Percentiles rank a stretch among this genome's conserved stretches.
Evolutionary conservation across 2,888 invertebrate species (phyloP).

Genomic region (Caenorhabditis doughertyi): DNA sequence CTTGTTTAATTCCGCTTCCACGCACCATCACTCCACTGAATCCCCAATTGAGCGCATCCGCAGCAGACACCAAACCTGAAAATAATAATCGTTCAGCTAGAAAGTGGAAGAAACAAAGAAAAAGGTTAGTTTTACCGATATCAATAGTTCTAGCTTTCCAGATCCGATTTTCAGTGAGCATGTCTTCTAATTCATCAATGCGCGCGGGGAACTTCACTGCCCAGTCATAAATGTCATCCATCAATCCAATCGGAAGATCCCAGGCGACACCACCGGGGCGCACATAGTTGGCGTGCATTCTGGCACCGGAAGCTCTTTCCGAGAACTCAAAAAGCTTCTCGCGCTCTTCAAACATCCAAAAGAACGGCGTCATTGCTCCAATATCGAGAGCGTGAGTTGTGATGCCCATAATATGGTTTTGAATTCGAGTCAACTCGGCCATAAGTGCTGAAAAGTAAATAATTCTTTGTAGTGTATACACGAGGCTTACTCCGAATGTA

Average conservation of each 20-base stretch:
- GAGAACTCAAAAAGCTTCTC: constrained; percentile 83
- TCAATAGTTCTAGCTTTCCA: constrained; percentile 95
- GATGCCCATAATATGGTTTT: constrained; percentile 98
- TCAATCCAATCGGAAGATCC: constrained; percentile 94
- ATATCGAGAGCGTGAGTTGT: constrained; percentile 97
- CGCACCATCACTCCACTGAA: constrained; percentile 98
- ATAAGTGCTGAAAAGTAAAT: constrained; percentile 89
- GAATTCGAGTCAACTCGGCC: constrained; percentile 94
- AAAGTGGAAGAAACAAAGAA: neutral
- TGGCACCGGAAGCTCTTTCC: constrained; percentile 96
- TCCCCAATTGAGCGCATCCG: constrained; percentile 95
- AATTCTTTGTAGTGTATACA: no score
- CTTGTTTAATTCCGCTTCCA: constrained; percentile 99
- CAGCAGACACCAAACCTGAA: constrained; percentile 90
- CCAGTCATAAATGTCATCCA: constrained; percentile 98
- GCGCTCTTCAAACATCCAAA: constrained; percentile 95
- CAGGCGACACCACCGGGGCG: constrained; percentile 96
- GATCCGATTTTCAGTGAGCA: constrained; percentile 93
- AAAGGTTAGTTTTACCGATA: constrained; percentile 84
- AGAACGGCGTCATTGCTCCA: constrained; percentile 97
- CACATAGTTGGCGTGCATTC: constrained; percentile 99
- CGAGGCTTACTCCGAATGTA: constrained; percentile 94
- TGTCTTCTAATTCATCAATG: constrained; percentile 97
- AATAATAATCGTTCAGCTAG: neutral
- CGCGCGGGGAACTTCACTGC: constrained; percentile 89